A percentile compares a stretch with the other conserved stretches of the same genome.
Conservation (phyloP, 2,888 invertebrate species). For the Melanophora roralis region DNA sequence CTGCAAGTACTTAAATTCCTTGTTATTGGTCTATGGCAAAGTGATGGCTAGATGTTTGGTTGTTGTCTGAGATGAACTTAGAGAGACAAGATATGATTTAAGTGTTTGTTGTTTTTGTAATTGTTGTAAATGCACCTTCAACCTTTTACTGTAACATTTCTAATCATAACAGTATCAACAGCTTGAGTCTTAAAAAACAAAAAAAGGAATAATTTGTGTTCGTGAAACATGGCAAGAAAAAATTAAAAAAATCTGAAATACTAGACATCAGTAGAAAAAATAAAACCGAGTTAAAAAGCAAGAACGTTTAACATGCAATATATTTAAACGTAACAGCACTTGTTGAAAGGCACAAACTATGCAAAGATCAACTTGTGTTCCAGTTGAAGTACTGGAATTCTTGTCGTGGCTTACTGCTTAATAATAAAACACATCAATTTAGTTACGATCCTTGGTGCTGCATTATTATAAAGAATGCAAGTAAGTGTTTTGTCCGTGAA, state of each 20-base stretch:
- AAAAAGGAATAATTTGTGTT: constrained; percentile 32
- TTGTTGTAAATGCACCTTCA: constrained; percentile 63
- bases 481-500: too few species aligned
- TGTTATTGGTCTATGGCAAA: constrained; percentile 18
- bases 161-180: constrained; percentile 38
- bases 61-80: constrained; percentile 36
- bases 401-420: too few species aligned
- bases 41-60: constrained; percentile 8
- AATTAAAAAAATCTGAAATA: constrained; percentile 24
- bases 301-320: constrained; percentile 46
- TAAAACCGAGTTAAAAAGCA: constrained; percentile 3
- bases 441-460: too few species aligned
- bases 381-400: constrained; percentile 31
- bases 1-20: constrained; percentile 12
- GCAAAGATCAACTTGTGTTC: constrained; percentile 27
- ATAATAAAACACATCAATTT: too few species aligned
- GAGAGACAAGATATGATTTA: constrained; percentile 47
- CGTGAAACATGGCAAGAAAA: constrained; percentile 15
- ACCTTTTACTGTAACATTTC: constrained; percentile 62
- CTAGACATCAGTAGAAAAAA: constrained; percentile 17
- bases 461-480: too few species aligned
- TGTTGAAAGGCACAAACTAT: constrained; percentile 31
- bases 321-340: constrained; percentile 43
- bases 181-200: not conserved
- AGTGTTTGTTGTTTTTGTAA: constrained; percentile 53